Evolutionary conservation across 92 coral and sea anemone genomes (phyloP).

Genomic region (Palythoa heliodiscus): DNA sequence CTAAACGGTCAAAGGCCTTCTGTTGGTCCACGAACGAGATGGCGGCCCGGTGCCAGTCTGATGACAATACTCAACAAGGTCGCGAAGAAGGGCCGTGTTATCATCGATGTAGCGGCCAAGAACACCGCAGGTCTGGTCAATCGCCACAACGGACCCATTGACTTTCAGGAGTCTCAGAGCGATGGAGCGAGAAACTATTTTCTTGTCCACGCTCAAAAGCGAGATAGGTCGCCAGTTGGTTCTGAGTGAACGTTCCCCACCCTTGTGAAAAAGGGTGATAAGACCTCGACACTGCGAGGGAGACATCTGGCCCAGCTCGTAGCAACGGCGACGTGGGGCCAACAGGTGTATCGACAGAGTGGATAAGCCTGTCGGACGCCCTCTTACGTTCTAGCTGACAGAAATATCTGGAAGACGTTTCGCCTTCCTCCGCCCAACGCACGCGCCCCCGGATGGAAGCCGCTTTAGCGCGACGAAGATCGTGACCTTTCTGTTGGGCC

Average conservation of each 20-base stretch:
- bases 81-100: not conserved
- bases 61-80: no score
- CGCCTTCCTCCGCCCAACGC: no score
- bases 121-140: not conserved
- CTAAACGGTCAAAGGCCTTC: no score
- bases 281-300: no score
- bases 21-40: no score
- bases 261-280: not conserved
- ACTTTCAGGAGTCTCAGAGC: not conserved
- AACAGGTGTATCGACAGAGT: not conserved
- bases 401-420: no score
- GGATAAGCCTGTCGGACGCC: no score
- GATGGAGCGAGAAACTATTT: no score
- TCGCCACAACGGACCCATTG: not conserved
- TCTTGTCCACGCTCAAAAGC: not conserved
- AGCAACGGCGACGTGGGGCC: not conserved
- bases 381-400: no score
- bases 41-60: no score
- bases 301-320: no score
- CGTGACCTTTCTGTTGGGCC: not conserved
- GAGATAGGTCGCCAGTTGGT: conserved; percentile 9
- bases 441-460: not conserved
- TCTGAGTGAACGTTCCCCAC: not conserved
- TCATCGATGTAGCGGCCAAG: not conserved
- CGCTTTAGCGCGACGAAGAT: not conserved